Conservation (phyloP, 2,797 vertebrate genomes). For the Darevskia mixta region DNA sequence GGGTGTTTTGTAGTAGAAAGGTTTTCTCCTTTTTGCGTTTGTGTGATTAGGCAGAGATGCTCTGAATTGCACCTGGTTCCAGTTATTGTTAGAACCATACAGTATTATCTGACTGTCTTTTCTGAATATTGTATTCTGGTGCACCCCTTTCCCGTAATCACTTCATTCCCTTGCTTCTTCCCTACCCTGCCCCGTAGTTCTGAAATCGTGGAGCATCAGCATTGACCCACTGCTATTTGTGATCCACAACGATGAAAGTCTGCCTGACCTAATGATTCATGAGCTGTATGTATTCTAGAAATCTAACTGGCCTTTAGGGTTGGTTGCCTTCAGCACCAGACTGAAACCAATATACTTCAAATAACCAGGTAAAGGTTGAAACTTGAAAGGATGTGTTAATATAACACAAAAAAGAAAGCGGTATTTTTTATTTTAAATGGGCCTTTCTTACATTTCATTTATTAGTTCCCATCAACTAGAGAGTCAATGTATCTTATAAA, state of each 20-base stretch:
- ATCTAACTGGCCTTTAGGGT: conserved; percentile 41
- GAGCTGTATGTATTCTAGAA: conserved; percentile 20
- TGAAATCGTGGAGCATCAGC: neutral
- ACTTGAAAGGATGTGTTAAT: conserved; percentile 27
- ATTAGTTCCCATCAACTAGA: conserved; percentile 16
- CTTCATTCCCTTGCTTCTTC: neutral
- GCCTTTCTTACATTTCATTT: conserved; percentile 12
- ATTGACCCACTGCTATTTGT: neutral
- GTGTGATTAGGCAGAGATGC: neutral
- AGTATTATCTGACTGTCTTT: neutral
- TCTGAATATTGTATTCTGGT: neutral
- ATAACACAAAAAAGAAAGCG: conserved; percentile 16
- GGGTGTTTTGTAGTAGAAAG: neutral
- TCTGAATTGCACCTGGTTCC: neutral
- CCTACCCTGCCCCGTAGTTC: neutral
- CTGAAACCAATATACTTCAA: conserved; percentile 27
- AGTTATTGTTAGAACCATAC: neutral
- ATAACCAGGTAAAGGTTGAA: conserved; percentile 27
- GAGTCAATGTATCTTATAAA: conserved; percentile 15
- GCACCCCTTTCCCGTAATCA: neutral
- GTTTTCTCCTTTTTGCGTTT: neutral
- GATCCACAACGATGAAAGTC: neutral
- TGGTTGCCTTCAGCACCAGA: conserved; percentile 32
- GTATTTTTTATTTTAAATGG: conserved; percentile 37
- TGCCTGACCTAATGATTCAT: conserved; percentile 6